A percentile compares a stretch with the other conserved stretches of the same genome.
Evolutionary conservation across 2,797 vertebrate genomes (phyloP).

Genomic region (Carcharodon carcharias): DNA sequence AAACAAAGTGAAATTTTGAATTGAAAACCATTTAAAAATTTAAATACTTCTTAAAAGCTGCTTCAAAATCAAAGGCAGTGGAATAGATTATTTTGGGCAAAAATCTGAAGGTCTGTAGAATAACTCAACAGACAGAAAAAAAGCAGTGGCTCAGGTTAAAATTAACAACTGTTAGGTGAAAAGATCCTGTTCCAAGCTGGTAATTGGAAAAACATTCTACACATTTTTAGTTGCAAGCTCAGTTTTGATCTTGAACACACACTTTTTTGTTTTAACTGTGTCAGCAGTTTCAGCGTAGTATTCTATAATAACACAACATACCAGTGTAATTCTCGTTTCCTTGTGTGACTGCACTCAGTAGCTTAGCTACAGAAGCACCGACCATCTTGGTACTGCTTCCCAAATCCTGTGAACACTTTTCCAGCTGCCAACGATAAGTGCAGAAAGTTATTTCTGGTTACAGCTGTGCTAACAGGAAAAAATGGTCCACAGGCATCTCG

Average conservation of each 20-base stretch:
- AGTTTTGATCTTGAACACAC: too few relatives aligned
- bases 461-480: background rate
- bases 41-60: background rate
- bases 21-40: background rate
- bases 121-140: background rate
- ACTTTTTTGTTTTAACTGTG: background rate
- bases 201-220: background rate
- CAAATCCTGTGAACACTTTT: conserved; percentile 89
- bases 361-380: conserved; percentile 84
- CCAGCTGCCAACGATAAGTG: conserved; percentile 61
- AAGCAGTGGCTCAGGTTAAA: too few relatives aligned
- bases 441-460: background rate
- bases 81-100: background rate
- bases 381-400: conserved; percentile 93
- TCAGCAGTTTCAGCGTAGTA: background rate
- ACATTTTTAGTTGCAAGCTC: background rate
- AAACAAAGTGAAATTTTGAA: background rate
- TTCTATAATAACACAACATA: conserved; percentile 44
- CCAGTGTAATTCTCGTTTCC: conserved; percentile 97
- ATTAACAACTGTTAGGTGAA: background rate
- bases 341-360: conserved; percentile 85
- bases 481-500: background rate
- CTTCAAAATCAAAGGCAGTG: background rate
- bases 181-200: background rate
- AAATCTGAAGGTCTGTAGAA: background rate